These are phyloP conservation scores for Melieria picta DNA, from an alignment of 2,888 invertebrate genomes.

Conservation along the genomic window DNA sequence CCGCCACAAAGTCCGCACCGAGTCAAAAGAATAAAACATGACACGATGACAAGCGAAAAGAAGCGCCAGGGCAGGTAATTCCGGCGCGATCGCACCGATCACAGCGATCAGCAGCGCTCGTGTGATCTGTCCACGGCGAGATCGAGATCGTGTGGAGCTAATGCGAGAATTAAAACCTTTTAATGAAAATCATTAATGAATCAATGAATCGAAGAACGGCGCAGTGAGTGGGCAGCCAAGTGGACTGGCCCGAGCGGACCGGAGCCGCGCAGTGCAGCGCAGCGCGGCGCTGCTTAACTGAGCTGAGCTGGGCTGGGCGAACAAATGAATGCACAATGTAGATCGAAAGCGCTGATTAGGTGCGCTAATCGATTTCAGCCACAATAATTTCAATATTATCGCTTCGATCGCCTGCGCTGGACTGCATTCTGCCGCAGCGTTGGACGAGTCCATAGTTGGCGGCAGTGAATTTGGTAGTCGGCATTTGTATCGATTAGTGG, in stretches of 20 bases:
- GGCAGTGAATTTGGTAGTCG: too few species aligned
- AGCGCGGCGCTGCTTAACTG: neutral
- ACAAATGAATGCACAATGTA: conserved; percentile 50
- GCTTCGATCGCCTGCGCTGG: conserved; percentile 34
- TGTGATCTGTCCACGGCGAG: conserved; percentile 40
- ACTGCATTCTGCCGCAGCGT: neutral
- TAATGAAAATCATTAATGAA: conserved; percentile 59
- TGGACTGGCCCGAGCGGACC: neutral
- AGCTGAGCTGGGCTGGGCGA: conserved; percentile 1
- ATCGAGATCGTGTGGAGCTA: conserved; percentile 61
- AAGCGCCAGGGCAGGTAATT: conserved; percentile 42
- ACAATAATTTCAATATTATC: conserved; percentile 54
- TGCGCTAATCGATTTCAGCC: conserved; percentile 63
- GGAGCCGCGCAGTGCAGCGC: neutral
- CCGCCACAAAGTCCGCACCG: too few species aligned
- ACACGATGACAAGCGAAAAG: conserved; percentile 60
- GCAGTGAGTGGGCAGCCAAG: neutral
- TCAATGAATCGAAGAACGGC: conserved; percentile 45
- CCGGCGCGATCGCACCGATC: neutral
- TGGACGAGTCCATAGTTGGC: too few species aligned
- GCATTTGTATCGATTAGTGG: too few species aligned
- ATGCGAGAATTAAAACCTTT: conserved; percentile 63
- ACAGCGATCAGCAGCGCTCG: conserved; percentile 26
- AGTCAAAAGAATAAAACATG: conserved; percentile 52
- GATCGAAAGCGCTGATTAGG: conserved; percentile 61